Conservation (phyloP, 35 echinoderm and acorn worm species). For the Holothuria glaberrima region DNA sequence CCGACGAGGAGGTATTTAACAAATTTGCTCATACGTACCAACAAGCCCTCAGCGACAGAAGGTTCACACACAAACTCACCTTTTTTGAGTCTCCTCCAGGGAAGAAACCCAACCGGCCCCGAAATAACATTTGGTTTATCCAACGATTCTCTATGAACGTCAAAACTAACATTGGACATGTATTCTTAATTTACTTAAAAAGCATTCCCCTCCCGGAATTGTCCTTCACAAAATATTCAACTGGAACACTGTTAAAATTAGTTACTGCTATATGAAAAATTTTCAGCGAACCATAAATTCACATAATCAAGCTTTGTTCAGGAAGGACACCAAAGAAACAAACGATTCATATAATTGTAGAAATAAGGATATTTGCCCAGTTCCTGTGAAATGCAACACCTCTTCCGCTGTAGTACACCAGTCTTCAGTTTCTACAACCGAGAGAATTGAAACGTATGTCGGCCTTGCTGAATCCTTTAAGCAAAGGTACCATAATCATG, state of each 20-base stretch:
- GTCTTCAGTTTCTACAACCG: too few relatives aligned
- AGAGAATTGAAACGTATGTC: too few relatives aligned
- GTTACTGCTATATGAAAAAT: slow-evolving; percentile 37
- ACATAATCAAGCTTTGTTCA: background rate
- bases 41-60: background rate
- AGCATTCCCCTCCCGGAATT: slow-evolving; percentile 42
- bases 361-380: too few relatives aligned
- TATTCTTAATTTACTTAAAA: slow-evolving; percentile 23
- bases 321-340: too few relatives aligned
- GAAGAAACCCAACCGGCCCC: background rate
- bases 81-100: background rate
- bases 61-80: background rate
- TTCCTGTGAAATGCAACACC: too few relatives aligned
- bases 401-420: too few relatives aligned
- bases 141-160: background rate
- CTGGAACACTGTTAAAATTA: slow-evolving; percentile 39
- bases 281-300: background rate
- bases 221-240: slow-evolving; percentile 47
- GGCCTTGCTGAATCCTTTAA: too few relatives aligned
- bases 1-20: too few relatives aligned
- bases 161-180: background rate
- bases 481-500: too few relatives aligned
- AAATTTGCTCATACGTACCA: too few relatives aligned
- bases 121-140: background rate
- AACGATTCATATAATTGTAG: too few relatives aligned